A percentile compares a stretch with the other conserved stretches of the same genome.
Evolutionary conservation across 2,113 vertebrate species (phyloP).

Genomic region (Mustela nigripes): DNA sequence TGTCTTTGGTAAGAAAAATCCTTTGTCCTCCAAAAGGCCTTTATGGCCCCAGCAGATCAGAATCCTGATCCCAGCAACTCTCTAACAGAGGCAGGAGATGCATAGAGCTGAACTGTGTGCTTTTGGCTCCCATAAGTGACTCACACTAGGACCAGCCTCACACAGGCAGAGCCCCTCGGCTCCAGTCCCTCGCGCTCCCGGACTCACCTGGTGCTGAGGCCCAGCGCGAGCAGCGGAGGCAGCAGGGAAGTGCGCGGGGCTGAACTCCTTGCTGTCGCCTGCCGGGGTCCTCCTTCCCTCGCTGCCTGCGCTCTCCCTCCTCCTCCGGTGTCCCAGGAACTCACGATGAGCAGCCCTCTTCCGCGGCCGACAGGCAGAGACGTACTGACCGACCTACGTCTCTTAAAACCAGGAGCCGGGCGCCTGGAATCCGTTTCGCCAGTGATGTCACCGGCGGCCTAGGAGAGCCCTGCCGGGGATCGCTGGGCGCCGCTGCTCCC

Average conservation of each 20-base stretch:
- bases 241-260: slow-evolving; percentile 74
- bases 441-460: slow-evolving; percentile 48
- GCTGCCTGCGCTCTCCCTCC: accelerated
- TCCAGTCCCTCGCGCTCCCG: neutral
- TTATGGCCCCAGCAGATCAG: neutral
- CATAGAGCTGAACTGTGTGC: neutral
- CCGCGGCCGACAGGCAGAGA: accelerated
- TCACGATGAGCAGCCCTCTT: neutral
- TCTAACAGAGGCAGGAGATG: neutral
- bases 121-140: neutral
- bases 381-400: neutral
- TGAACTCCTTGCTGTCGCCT: slow-evolving; percentile 71
- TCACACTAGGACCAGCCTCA: neutral
- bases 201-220: slow-evolving; percentile 80
- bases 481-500: slow-evolving; percentile 36
- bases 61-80: slow-evolving; percentile 41
- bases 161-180: neutral
- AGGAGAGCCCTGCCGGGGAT: slow-evolving; percentile 34
- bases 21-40: neutral
- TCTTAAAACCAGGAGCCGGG: neutral
- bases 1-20: neutral
- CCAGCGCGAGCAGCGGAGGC: slow-evolving; percentile 61
- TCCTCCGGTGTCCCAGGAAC: accelerated
- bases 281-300: accelerated
- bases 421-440: neutral